Conservation (phyloP, 2,113 vertebrate genomes). For the Chionodraco myersi region DNA sequence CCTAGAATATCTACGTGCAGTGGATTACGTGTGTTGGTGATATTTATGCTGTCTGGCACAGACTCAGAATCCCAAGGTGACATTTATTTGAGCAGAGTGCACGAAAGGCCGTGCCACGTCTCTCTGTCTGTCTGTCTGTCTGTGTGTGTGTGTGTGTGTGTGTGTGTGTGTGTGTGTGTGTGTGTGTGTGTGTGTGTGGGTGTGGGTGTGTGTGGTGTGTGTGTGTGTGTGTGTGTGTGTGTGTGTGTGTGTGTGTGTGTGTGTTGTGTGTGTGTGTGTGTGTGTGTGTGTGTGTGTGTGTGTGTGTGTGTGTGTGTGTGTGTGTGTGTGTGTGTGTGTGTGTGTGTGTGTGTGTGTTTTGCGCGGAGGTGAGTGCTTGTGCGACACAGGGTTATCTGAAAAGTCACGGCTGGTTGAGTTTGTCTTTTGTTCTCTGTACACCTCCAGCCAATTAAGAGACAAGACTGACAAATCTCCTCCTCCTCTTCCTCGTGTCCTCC, state of each 20-base stretch:
- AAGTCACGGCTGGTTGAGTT: conserved; percentile 78
- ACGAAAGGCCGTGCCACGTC: conserved; percentile 38
- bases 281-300: conserved; percentile 13
- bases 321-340: conserved; percentile 14
- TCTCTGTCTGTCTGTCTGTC: conserved; percentile 12
- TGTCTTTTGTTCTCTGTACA: conserved; percentile 72
- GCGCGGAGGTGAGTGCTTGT: conserved; percentile 28
- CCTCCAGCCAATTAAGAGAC: conserved; percentile 79
- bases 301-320: conserved; percentile 16
- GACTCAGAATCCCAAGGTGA: conserved; percentile 76
- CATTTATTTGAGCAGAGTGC: conserved; percentile 69
- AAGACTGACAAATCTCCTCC: conserved; percentile 76
- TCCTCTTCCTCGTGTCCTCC: conserved; percentile 27
- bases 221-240: conserved; percentile 1
- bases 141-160: conserved; percentile 8
- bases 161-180: too few relatives aligned
- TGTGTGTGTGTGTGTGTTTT: conserved; percentile 12
- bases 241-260: conserved; percentile 14
- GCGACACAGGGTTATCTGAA: conserved; percentile 63
- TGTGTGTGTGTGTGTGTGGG: too few relatives aligned
- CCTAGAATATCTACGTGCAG: conserved; percentile 32
- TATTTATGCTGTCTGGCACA: conserved; percentile 61
- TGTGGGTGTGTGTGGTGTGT: conserved; percentile 7
- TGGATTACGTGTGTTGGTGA: background rate
- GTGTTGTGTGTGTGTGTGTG: conserved; percentile 14